A percentile compares a stretch with the other conserved stretches of the same genome.
phyloP scores from a whole-genome alignment of 2,888 invertebrate genomes.

The Pogonocherus hispidulus region DNA sequence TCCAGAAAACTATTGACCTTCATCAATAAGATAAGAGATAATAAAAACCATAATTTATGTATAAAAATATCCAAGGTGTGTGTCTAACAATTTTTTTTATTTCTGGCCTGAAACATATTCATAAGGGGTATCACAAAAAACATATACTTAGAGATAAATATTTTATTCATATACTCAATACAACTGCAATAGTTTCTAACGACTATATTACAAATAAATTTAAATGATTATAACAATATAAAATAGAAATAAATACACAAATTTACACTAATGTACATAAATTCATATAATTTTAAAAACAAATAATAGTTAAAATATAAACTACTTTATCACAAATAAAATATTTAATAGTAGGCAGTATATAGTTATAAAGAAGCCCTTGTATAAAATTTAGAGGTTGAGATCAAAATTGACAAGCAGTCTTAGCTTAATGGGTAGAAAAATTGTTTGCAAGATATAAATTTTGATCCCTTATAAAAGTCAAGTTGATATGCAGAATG shows the following conservation, averaged over 20 bases:
- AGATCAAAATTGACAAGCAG: slow-evolving; percentile 66
- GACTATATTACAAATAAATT: slow-evolving; percentile 67
- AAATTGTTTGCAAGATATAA: slow-evolving; percentile 58
- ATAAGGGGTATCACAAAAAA: no score
- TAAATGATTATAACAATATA: slow-evolving; percentile 59
- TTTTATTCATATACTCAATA: slow-evolving; percentile 64
- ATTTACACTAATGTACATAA: slow-evolving; percentile 62
- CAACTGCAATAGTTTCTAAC: slow-evolving; percentile 68
- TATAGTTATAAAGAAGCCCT: slow-evolving; percentile 44
- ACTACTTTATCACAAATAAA: slow-evolving; percentile 45
- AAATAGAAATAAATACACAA: slow-evolving; percentile 66
- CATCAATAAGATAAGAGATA: no score
- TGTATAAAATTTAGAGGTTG: slow-evolving; percentile 55
- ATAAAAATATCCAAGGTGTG: no score
- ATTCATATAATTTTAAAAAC: slow-evolving; percentile 38
- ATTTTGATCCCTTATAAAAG: slow-evolving; percentile 62
- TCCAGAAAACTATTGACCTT: no score
- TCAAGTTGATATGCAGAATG: slow-evolving; percentile 56
- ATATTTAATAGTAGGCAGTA: slow-evolving; percentile 31
- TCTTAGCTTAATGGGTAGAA: slow-evolving; percentile 60
- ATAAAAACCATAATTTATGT: no score
- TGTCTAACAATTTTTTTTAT: no score
- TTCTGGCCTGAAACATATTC: no score
- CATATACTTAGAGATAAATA: slow-evolving; percentile 47
- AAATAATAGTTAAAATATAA: slow-evolving; percentile 51